Evolutionary conservation across 2,797 vertebrate species (phyloP).

Genomic region (Cichlasoma orientale): DNA sequence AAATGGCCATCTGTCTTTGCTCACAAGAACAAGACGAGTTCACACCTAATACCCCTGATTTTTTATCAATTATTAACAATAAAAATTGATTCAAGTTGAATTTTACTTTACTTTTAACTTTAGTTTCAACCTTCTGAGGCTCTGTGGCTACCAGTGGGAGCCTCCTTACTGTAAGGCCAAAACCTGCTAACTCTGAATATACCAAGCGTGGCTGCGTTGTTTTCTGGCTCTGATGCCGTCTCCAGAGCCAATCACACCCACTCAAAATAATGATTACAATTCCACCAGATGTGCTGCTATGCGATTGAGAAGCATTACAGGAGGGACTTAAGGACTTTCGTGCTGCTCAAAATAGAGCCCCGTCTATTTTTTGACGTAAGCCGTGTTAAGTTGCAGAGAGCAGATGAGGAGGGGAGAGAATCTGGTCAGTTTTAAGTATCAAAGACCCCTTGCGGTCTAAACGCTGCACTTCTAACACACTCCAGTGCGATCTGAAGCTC

Average conservation of each 20-base stretch:
- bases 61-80: background rate
- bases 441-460: rapidly evolving
- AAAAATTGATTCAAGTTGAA: background rate
- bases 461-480: background rate
- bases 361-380: background rate
- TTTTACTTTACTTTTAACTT: background rate
- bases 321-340: background rate
- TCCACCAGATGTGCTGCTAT: background rate
- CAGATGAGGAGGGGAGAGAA: background rate
- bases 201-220: background rate
- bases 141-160: background rate
- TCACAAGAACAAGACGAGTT: rapidly evolving
- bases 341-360: background rate
- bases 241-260: background rate
- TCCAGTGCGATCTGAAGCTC: background rate
- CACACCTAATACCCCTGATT: background rate
- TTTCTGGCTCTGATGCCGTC: background rate
- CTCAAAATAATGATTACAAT: background rate
- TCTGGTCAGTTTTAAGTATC: background rate
- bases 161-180: background rate
- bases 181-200: background rate
- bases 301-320: background rate
- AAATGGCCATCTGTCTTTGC: background rate
- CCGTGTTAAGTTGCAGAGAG: background rate
- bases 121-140: background rate